Evolutionary conservation across 2,113 vertebrate species (phyloP), one percentile per base, ranked within the genome.

Genomic region (Muntiacus reevesi): DNA sequence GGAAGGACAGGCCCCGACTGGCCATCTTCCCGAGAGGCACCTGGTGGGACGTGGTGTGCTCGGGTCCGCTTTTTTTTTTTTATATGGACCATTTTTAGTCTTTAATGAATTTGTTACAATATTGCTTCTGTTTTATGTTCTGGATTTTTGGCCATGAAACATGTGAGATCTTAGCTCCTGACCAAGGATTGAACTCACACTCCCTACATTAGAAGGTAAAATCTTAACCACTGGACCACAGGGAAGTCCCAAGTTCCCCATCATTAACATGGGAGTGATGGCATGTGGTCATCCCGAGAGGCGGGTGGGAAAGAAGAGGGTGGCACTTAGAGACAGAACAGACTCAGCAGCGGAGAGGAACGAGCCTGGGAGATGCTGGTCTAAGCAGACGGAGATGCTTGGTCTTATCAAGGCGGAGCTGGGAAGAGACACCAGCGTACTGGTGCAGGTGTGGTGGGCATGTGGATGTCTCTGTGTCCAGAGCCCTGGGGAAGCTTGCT

Each of bases 351-450:
- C 25, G 52, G 36, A 12, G 28, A 28, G 1, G 2, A 16, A 4
- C 1, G 3, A 25, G 57, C 30, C 12, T 13, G 27, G 10, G 33
- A 62, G 27, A 5, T 2, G 3, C 45, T 2, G 28, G 54, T 21
- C 43, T 17, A 23, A 16, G 23, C 0, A 0, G 0, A 1, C 0
- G 28, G 43, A 36, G 12, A 23, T 4, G n/a, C 52, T 3, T 0
- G 7, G 36, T 19, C 36, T 30, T 2, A 1, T n/a, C 0, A 13
- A 19, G 25, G 12, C 1, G 6, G 17, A 10, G 8, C 2, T 7
- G 28, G 28, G 40, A 23, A 15, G 28, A 5, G 40, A 2, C 52
- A 15, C 21, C 3, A 33, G 91, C 1, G 10, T 1, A 6, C 47
- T 2, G 23, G 17, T 3, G 19, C 1, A 3, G 33, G 4, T 13